A percentile compares a stretch with the other conserved stretches of the same genome.
These are phyloP conservation scores for Tragulus kanchil DNA, from an alignment of 2,113 vertebrate genomes.

Conservation along the genomic window DNA sequence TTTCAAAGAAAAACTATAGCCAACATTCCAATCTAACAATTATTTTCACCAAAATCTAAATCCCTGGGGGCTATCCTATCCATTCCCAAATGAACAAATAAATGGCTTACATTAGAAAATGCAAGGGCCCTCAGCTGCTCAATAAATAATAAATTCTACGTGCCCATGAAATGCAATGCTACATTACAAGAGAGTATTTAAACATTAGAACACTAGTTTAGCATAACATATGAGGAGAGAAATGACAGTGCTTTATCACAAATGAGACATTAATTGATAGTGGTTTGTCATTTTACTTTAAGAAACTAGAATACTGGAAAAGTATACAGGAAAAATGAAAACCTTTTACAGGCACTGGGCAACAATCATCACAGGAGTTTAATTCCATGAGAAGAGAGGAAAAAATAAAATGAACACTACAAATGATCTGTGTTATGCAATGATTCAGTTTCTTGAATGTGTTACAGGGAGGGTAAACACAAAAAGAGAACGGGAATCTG, in stretches of 20 bases:
- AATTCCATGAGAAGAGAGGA: not conserved
- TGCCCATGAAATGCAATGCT: not conserved
- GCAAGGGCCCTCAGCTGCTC: not conserved
- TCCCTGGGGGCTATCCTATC: not conserved
- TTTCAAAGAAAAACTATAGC: not conserved
- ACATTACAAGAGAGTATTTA: not conserved
- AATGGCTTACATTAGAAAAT: not conserved
- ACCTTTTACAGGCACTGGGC: not conserved
- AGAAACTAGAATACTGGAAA: not conserved
- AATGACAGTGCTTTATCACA: not conserved
- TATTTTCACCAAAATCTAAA: not conserved
- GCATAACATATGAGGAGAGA: not conserved
- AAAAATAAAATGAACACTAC: not conserved
- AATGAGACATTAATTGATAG: not conserved
- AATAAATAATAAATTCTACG: not conserved
- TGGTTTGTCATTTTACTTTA: not conserved
- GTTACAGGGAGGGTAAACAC: not conserved
- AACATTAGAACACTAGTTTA: not conserved
- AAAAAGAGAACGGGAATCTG: not conserved
- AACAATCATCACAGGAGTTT: not conserved
- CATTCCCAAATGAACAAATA: not conserved
- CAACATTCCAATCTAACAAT: not conserved
- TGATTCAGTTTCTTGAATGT: not conserved
- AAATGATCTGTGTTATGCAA: not conserved
- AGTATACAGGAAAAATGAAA: not conserved